Base-by-base conservation (phyloP, 2,888 invertebrate species). In the Troides helena region DNA sequence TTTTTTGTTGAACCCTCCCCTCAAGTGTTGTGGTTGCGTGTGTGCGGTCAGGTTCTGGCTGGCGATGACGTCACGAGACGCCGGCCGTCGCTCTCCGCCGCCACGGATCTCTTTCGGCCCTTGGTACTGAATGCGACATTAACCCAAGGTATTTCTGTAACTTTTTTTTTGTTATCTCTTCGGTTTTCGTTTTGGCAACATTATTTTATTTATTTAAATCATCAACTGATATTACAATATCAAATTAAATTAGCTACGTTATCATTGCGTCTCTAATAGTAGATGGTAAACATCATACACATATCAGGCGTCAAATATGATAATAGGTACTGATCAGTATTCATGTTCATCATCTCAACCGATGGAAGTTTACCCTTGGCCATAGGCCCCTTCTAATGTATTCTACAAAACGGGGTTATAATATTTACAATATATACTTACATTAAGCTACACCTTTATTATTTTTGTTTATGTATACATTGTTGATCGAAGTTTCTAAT, bases 31-130 rank as follows among this genome's bases (percentile, higher is more conserved):
- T 70, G 70, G 70, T 69, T 69, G 69, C 69, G 74, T 70, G 75
- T 75, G 74, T 79, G 79, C 77, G 83, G 75, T 76, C 80, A 92
- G 92, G 85, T 91, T 91, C 82, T 81, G 87, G 82, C 78, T 92
- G 87, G 89, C 86, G 86, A 80, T 88, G 83, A 80, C 85, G 73
- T 81, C 86, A 68, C 87, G 88, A 64, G 78, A 80, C 72, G 80
- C 78, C 64, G 86, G 86, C 25, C 85, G 89, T 39, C 82, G 87
- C 66, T 86, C 89, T 74, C 89, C 90, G 76, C 90, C 92, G 75
- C 86, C 90, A 72, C 81, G 87, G 81, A 91, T 92, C 90, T 92
- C 92, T 90, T 92, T 92, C 92, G 92, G 92, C 87, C 92, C 92
- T 80, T 92, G 92, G 92, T 87, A 89, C 86, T 92, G 87, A 89